A percentile compares a stretch with the other conserved stretches of the same genome.
Conservation (phyloP, 2,113 vertebrate genomes). For the Boulengeromyrus knoepffleri region DNA sequence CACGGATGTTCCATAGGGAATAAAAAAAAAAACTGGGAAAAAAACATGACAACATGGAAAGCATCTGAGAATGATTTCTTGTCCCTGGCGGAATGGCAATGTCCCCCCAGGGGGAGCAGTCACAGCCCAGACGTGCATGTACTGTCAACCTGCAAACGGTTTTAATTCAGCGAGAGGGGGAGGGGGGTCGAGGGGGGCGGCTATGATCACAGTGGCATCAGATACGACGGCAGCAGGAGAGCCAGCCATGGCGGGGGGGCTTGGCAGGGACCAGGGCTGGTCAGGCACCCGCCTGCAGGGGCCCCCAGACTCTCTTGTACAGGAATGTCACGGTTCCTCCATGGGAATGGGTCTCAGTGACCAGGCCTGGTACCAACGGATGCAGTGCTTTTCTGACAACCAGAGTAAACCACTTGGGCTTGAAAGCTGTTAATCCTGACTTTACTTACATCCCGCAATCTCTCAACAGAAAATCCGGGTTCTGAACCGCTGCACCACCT, state of each 20-base stretch:
- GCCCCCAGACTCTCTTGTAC: background rate
- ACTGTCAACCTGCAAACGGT: background rate
- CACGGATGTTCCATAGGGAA: background rate
- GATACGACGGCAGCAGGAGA: background rate
- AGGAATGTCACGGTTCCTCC: background rate
- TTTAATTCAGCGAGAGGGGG: background rate
- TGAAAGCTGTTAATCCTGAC: background rate
- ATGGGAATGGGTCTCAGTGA: background rate
- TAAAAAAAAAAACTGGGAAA: background rate
- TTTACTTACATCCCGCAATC: background rate
- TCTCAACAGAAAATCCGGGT: background rate
- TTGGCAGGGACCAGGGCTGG: background rate
- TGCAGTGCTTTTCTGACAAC: background rate
- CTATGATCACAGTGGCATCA: background rate
- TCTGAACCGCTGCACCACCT: background rate
- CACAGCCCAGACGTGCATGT: background rate
- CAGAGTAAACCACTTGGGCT: background rate
- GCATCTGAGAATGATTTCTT: background rate
- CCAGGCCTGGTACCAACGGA: background rate
- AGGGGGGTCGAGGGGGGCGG: background rate
- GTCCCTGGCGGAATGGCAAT: background rate
- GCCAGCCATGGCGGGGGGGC: background rate
- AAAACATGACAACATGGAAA: background rate
- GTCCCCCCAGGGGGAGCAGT: background rate
- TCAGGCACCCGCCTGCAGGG: background rate